Conservation (phyloP, 1,140 invertebrate genomes). For the Drosophila nasuta region DNA sequence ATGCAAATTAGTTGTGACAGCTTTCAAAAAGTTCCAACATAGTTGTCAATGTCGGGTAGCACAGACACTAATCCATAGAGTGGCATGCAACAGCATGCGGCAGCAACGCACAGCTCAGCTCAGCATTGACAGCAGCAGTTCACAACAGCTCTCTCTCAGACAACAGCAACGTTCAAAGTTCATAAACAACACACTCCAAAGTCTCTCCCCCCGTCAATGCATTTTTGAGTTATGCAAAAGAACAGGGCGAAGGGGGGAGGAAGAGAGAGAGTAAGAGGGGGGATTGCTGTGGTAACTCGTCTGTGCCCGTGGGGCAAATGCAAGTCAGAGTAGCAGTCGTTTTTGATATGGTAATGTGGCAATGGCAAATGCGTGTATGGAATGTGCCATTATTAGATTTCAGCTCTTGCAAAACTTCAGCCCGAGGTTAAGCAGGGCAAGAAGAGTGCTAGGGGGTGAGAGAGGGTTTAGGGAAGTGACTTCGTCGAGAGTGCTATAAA, state of each 20-base stretch:
- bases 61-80: slow-evolving; percentile 40
- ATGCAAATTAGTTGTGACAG: slow-evolving; percentile 83
- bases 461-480: neutral
- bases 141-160: neutral
- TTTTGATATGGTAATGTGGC: slow-evolving; percentile 82
- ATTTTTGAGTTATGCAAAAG: slow-evolving; percentile 45
- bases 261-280: neutral
- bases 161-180: slow-evolving; percentile 65
- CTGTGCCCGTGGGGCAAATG: slow-evolving; percentile 29
- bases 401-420: slow-evolving; percentile 12
- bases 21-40: slow-evolving; percentile 78
- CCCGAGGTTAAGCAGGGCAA: neutral
- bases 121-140: slow-evolving; percentile 8
- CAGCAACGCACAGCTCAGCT: neutral
- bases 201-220: slow-evolving; percentile 13
- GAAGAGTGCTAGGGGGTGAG: neutral
- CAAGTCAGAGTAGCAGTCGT: slow-evolving; percentile 25
- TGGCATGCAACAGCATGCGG: slow-evolving; percentile 42
- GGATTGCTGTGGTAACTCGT: neutral
- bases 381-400: slow-evolving; percentile 78
- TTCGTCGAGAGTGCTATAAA: slow-evolving; percentile 72
- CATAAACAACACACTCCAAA: slow-evolving; percentile 49
- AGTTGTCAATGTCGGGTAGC: slow-evolving; percentile 62
- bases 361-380: slow-evolving; percentile 77
- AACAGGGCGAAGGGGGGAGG: neutral